Percentiles rank a stretch among this genome's conserved stretches.
Conservation (phyloP, 1,140 invertebrate genomes). For the Eciton burchellii region DNA sequence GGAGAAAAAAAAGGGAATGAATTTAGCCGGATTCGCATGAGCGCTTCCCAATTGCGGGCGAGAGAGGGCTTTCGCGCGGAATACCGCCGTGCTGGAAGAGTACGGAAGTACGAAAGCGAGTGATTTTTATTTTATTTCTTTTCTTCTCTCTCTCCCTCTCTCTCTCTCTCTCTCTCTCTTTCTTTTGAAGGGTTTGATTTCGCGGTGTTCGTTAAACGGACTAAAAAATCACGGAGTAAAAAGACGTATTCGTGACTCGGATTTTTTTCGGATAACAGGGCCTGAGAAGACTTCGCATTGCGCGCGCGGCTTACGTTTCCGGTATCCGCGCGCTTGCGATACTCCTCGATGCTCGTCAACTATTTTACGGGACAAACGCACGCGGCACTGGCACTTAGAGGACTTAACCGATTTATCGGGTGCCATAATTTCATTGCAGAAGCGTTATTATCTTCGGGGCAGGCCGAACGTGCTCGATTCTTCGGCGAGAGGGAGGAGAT, state of each 20-base stretch:
- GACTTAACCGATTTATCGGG: background rate
- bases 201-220: slow-evolving; percentile 45
- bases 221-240: slow-evolving; percentile 44
- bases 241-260: slow-evolving; percentile 34
- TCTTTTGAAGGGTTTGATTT: slow-evolving; percentile 43
- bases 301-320: background rate
- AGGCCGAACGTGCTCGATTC: slow-evolving; percentile 54
- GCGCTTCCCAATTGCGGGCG: background rate
- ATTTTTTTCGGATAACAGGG: background rate
- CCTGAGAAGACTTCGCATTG: slow-evolving; percentile 15
- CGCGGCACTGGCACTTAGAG: background rate
- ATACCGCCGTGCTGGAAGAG: background rate
- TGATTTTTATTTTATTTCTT: slow-evolving; percentile 28
- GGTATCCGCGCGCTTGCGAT: background rate
- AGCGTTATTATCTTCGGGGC: background rate
- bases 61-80: background rate
- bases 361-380: background rate
- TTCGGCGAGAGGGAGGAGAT: background rate
- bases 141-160: no score
- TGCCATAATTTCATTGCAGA: background rate
- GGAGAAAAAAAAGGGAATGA: background rate
- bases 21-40: background rate
- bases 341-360: background rate
- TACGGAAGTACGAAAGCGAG: background rate
- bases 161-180: no score